Percentiles rank a stretch among this genome's conserved stretches.
Evolutionary conservation across 1,140 invertebrate species (phyloP).

Genomic region (Chironomus striatipennis): DNA sequence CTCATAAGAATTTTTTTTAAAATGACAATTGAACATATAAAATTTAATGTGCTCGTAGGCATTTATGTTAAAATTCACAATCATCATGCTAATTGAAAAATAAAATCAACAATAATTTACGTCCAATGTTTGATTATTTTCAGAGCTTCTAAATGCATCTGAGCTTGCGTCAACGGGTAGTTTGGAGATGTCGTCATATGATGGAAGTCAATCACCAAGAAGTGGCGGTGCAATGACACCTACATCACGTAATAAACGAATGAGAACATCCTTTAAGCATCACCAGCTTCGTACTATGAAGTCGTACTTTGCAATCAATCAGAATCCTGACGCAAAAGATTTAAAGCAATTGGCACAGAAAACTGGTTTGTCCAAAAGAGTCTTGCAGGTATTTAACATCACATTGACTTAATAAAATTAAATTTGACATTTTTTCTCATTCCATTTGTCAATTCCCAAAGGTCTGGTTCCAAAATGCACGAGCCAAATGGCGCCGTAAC

Average conservation of each 20-base stretch:
- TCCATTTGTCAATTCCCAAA: constrained; percentile 39
- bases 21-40: too few species aligned
- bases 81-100: too few species aligned
- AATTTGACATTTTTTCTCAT: too few species aligned
- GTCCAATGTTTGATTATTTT: not conserved
- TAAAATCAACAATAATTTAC: too few species aligned
- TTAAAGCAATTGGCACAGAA: constrained; percentile 91
- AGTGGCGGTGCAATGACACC: constrained; percentile 36
- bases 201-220: constrained; percentile 36
- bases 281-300: constrained; percentile 97
- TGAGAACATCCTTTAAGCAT: constrained; percentile 95
- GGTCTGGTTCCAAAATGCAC: constrained; percentile 98
- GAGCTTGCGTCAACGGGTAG: not conserved
- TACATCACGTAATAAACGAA: constrained; percentile 71
- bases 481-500: constrained; percentile 89
- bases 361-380: constrained; percentile 92
- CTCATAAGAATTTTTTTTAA: too few species aligned
- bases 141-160: not conserved
- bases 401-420: too few species aligned
- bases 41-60: too few species aligned
- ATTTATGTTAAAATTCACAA: too few species aligned
- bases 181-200: constrained; percentile 66
- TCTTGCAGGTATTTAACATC: constrained; percentile 68
- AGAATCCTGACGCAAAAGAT: constrained; percentile 95
- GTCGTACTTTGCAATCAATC: constrained; percentile 92